These are phyloP conservation scores for Dryas iulia DNA, from an alignment of 1,140 invertebrate genomes.

Conservation along the genomic window DNA sequence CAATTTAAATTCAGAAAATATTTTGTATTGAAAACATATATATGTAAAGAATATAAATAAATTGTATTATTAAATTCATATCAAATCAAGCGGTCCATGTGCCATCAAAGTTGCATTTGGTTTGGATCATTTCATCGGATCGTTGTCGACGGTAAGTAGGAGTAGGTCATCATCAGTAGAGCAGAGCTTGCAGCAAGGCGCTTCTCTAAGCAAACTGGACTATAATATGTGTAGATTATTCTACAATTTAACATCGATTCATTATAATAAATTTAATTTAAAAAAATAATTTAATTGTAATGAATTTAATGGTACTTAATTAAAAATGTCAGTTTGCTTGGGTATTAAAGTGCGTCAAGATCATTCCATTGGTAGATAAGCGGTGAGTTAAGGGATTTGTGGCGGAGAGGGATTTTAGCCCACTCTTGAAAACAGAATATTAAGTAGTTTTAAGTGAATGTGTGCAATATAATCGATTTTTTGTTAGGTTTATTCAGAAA, in stretches of 20 bases:
- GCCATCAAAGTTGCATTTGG: conserved; percentile 60
- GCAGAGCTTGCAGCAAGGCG: conserved; percentile 66
- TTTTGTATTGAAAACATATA: background rate
- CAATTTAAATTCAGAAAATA: background rate
- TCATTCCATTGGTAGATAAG: conserved; percentile 75
- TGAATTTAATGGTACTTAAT: background rate
- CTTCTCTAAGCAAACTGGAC: conserved; percentile 64
- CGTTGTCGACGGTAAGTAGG: conserved; percentile 53
- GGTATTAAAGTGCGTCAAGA: conserved; percentile 56
- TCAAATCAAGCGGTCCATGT: conserved; percentile 48
- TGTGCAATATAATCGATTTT: conserved; percentile 74
- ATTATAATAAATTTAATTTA: background rate
- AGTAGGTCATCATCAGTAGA: conserved; percentile 57
- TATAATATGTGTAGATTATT: background rate
- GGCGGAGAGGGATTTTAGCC: conserved; percentile 78
- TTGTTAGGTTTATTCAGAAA: conserved; percentile 61
- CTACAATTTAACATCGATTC: background rate
- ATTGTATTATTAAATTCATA: background rate
- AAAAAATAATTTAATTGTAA: no score
- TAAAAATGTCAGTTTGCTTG: conserved; percentile 65
- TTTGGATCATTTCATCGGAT: conserved; percentile 51
- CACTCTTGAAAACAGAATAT: conserved; percentile 60
- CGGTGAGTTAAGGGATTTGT: conserved; percentile 77
- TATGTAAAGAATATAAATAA: background rate
- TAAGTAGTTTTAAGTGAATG: conserved; percentile 63